Evolutionary conservation across 2,113 vertebrate species (phyloP).

Genomic region (Peromyscus leucopus): DNA sequence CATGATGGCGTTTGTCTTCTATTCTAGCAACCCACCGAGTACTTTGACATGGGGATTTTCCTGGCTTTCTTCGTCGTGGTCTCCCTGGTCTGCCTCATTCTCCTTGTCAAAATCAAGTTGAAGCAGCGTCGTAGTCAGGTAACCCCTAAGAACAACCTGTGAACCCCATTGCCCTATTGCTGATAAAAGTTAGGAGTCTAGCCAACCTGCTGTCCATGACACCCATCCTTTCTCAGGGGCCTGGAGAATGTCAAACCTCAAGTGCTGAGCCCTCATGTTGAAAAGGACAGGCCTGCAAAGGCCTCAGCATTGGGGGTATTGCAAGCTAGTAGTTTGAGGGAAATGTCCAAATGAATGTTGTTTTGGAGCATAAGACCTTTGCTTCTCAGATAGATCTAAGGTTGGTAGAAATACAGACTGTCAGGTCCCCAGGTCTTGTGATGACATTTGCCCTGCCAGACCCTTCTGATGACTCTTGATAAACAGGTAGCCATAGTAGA

Average conservation of each 20-base stretch:
- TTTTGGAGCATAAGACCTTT: not conserved
- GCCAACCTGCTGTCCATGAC: not conserved
- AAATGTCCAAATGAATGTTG: constrained; percentile 9
- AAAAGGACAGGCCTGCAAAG: not conserved
- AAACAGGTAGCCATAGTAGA: not conserved
- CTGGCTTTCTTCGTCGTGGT: constrained; percentile 99
- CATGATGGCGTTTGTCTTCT: constrained; percentile 49
- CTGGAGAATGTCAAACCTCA: not conserved
- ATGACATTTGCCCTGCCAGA: not conserved
- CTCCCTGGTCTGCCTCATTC: constrained; percentile 97
- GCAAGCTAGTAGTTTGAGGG: not conserved
- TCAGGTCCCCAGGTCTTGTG: not conserved
- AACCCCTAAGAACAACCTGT: not conserved
- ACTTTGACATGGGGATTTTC: constrained; percentile 99
- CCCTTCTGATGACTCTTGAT: not conserved
- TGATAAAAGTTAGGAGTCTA: not conserved
- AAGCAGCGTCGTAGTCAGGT: constrained; percentile 99
- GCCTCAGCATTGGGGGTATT: not conserved
- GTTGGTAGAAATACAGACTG: not conserved
- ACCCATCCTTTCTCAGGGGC: not conserved
- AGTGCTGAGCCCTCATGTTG: not conserved
- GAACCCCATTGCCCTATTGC: not conserved
- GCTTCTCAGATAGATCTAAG: not conserved
- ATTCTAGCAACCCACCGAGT: constrained; percentile 96
- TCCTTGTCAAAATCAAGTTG: constrained; percentile 99